Base-by-base conservation (phyloP, 2,113 vertebrate species). In the Istiophorus platypterus region DNA sequence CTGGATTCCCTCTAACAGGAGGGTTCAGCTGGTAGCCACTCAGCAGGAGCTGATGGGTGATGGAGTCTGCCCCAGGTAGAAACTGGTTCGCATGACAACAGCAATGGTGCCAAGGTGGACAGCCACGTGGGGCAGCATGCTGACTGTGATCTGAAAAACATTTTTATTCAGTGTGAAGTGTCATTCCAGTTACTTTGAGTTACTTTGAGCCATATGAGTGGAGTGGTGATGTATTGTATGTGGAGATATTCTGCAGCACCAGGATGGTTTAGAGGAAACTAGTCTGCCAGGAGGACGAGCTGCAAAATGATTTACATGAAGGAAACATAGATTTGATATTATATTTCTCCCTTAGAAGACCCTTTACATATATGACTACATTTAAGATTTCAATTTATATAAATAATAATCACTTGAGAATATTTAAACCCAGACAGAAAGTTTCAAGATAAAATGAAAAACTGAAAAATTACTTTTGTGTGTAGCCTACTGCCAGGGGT, bases 21-120 rank as follows among this genome's bases (percentile, higher is more conserved):
- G 97, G 95, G 78, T 98, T 97, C 80, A 97, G 95, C 94, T 97
- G 95, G 92, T 98, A 98, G 14, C 97, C 97, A 0, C 96, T 97
- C 93, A 97, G 96, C 70, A 98, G 94, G 34, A 99, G 94, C 3
- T 97, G 95, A 42, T 96, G 95, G 77, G 95, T 97, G 13, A 98
- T 93, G 0, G 97, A 97, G 89, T 99, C 97, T 0, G 96, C 96
- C 2, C 96, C 87, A 99, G 76, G 92, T 97, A 97, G 88, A 98
- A 96, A 93, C 96, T 97, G 85, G 97, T 96, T 0, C 96, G 97
- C 96, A 97, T 97, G 82, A 97, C 96, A 4, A 98, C 95, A 0
- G 88, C 92, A 87, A 97, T 96, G 92, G 97, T 95, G 92, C 96
- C 96, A 51, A 99, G 82, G 1, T 97, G 96, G 8, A 97, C 80